These are phyloP conservation scores for Mayetiola destructor DNA, from an alignment of 2,888 invertebrate species.

Conservation along the genomic window DNA sequence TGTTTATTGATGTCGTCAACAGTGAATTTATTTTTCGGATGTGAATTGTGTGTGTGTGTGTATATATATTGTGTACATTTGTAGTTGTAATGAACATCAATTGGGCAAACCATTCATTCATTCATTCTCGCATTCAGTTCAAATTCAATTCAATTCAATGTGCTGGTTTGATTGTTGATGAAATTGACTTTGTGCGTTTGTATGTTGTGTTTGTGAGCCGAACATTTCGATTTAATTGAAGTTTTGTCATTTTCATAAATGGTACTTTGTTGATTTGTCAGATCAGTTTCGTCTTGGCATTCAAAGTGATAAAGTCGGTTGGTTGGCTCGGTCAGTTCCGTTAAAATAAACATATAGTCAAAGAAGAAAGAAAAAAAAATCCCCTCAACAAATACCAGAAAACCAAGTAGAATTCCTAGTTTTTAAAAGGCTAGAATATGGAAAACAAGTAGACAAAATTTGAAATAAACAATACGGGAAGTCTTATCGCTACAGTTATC, in stretches of 20 bases:
- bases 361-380: background rate
- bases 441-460: no score
- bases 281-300: conserved; percentile 8
- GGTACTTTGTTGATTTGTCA: conserved; percentile 8
- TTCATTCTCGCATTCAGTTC: background rate
- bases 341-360: background rate
- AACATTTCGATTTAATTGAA: conserved; percentile 1
- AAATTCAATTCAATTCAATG: conserved; percentile 1
- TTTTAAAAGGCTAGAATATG: no score
- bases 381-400: no score
- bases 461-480: no score
- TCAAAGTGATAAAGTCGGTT: conserved; percentile 9
- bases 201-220: background rate
- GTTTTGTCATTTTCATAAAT: conserved; percentile 13
- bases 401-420: no score
- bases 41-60: background rate
- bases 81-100: conserved; percentile 7
- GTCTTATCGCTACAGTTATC: no score
- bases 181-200: no score
- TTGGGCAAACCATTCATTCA: no score
- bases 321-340: background rate
- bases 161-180: no score
- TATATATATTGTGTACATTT: no score
- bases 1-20: no score
- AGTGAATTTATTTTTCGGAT: background rate